These are phyloP conservation scores for Pyrrhosoma nymphula DNA, from an alignment of 2,888 invertebrate genomes.

Conservation along the genomic window DNA sequence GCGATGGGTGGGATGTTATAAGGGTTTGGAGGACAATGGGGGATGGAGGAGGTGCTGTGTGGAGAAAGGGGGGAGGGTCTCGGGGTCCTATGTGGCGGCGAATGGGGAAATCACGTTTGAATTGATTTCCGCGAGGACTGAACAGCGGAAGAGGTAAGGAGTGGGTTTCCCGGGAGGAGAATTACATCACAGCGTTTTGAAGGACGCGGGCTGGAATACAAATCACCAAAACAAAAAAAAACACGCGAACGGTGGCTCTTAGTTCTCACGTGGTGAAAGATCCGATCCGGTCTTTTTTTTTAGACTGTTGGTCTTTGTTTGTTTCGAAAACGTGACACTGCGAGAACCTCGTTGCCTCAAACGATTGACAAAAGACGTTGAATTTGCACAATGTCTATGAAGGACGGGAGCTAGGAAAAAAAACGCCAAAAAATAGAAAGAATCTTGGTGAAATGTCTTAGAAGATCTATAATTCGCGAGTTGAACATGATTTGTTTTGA, in stretches of 20 bases:
- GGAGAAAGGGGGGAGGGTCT: conserved; percentile 72
- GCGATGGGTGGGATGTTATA: no score
- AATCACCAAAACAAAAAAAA: background rate
- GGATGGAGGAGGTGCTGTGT: no score
- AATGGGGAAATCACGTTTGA: background rate
- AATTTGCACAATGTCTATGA: no score
- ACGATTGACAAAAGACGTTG: no score
- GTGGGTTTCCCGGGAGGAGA: background rate
- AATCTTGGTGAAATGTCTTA: no score
- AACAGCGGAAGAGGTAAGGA: background rate
- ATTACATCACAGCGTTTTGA: background rate
- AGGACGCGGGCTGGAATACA: background rate
- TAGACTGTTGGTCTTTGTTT: no score
- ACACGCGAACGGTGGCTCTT: background rate
- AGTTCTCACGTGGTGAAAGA: background rate
- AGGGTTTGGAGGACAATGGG: background rate
- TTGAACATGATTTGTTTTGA: no score
- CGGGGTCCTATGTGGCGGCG: background rate
- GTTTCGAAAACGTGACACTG: no score
- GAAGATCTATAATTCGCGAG: no score
- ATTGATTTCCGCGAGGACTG: background rate
- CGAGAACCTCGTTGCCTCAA: no score
- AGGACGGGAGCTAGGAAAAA: no score
- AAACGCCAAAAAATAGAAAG: no score
- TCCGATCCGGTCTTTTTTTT: background rate